These are phyloP conservation scores for Julus scandinavius DNA, from an alignment of 2,888 invertebrate genomes.

Conservation along the genomic window DNA sequence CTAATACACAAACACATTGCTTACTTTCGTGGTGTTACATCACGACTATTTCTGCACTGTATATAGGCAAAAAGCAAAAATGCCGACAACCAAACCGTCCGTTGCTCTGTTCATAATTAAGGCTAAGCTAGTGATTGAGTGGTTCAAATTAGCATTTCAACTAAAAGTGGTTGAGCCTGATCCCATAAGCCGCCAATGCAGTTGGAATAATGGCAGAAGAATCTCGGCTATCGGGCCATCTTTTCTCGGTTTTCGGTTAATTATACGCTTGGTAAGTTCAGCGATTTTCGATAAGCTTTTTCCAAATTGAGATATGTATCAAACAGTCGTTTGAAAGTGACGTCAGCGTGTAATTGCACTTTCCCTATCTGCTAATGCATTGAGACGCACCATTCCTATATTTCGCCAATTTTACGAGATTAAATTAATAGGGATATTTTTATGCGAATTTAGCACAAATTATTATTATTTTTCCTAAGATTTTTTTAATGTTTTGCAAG, in stretches of 20 bases:
- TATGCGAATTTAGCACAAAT: too few relatives aligned
- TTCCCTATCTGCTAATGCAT: background rate
- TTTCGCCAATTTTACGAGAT: too few relatives aligned
- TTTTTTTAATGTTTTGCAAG: too few relatives aligned
- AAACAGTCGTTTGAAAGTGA: background rate
- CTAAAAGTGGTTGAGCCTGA: background rate
- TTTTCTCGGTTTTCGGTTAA: background rate
- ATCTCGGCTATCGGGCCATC: background rate
- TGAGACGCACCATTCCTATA: too few relatives aligned
- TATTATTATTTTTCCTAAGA: too few relatives aligned
- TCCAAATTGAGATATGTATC: background rate
- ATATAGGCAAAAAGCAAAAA: background rate
- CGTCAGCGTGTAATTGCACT: background rate
- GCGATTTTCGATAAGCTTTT: background rate
- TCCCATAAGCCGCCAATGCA: background rate
- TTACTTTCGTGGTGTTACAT: background rate
- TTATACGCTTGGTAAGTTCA: background rate
- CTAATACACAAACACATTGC: background rate
- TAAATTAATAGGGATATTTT: too few relatives aligned
- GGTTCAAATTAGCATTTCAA: constrained; percentile 1
- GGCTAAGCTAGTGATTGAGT: constrained; percentile 5
- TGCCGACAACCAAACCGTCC: constrained; percentile 15
- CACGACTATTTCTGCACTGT: background rate
- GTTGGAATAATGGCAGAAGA: background rate
- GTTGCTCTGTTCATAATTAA: background rate